Percentiles rank a stretch among this genome's conserved stretches.
Evolutionary conservation across 2,113 vertebrate species (phyloP).

Genomic region (Prionailurus viverrinus): DNA sequence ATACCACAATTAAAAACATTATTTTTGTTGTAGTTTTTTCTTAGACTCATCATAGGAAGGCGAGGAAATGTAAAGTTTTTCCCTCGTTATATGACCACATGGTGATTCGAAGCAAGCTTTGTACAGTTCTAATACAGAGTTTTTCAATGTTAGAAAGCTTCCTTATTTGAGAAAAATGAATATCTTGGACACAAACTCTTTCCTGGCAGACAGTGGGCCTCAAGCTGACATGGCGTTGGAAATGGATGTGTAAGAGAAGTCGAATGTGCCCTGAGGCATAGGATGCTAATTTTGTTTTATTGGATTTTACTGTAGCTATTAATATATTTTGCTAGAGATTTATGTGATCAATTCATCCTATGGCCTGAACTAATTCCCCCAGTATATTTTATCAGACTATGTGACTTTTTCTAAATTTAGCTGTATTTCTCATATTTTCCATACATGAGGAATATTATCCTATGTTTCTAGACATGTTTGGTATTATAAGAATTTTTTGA

Average conservation of each 20-base stretch:
- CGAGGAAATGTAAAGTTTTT: background rate
- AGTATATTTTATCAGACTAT: slow-evolving; percentile 71
- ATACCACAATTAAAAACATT: background rate
- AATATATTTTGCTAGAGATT: slow-evolving; percentile 81
- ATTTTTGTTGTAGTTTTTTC: background rate
- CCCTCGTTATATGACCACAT: slow-evolving; percentile 6
- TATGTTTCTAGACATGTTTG: background rate
- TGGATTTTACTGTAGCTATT: slow-evolving; percentile 79
- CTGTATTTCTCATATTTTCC: slow-evolving; percentile 51
- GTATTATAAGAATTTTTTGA: background rate
- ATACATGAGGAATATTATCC: background rate
- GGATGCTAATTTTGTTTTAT: slow-evolving; percentile 78
- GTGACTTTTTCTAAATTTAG: slow-evolving; percentile 67
- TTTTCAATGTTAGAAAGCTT: background rate
- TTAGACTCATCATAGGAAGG: background rate
- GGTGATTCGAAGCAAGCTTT: background rate
- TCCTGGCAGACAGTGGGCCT: background rate
- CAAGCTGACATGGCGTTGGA: background rate
- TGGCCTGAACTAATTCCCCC: slow-evolving; percentile 69
- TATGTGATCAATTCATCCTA: slow-evolving; percentile 79
- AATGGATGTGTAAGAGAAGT: slow-evolving; percentile 54
- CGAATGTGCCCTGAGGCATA: slow-evolving; percentile 61
- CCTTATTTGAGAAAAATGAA: background rate
- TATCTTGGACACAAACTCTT: background rate
- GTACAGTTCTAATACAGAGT: background rate